Conservation (phyloP, 1,140 invertebrate genomes). For the Musca vetustissima region DNA sequence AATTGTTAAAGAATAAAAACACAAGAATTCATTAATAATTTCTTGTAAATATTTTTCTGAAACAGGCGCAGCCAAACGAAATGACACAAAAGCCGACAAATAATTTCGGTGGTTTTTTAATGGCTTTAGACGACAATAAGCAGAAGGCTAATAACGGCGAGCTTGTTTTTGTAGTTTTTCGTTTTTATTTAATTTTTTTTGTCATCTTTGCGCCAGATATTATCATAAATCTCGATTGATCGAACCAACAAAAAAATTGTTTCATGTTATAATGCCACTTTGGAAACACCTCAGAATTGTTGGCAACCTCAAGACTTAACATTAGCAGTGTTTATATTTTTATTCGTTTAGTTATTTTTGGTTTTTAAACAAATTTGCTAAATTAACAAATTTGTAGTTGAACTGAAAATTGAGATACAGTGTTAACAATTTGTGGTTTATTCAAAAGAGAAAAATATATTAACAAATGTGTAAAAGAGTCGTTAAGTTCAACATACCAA, state of each 20-base stretch:
- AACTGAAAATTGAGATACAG: background rate
- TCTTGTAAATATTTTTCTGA: conserved; percentile 14
- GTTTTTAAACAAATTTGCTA: conserved; percentile 13
- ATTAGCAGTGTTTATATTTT: too few relatives aligned
- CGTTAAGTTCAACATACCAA: too few relatives aligned
- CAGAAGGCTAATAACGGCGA: background rate
- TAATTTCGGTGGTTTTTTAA: background rate
- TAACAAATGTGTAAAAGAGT: too few relatives aligned
- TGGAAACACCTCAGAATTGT: conserved; percentile 13
- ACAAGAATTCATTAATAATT: conserved; percentile 21
- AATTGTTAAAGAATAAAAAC: conserved; percentile 3
- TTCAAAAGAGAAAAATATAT: too few relatives aligned
- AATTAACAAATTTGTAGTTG: conserved; percentile 17
- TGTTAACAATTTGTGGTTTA: too few relatives aligned
- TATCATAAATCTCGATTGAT: conserved; percentile 20
- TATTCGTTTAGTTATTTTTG: background rate
- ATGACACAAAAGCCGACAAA: conserved; percentile 14
- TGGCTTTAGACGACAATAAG: too few relatives aligned
- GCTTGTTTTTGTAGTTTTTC: conserved; percentile 10
- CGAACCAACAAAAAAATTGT: background rate
- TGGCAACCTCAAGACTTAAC: too few relatives aligned
- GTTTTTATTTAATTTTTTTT: background rate
- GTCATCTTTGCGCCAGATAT: background rate
- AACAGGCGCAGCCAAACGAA: background rate
- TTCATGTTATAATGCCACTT: conserved; percentile 18